Evolutionary conservation across 2,888 invertebrate species (phyloP).

Genomic region (Microctonus hyperodae): DNA sequence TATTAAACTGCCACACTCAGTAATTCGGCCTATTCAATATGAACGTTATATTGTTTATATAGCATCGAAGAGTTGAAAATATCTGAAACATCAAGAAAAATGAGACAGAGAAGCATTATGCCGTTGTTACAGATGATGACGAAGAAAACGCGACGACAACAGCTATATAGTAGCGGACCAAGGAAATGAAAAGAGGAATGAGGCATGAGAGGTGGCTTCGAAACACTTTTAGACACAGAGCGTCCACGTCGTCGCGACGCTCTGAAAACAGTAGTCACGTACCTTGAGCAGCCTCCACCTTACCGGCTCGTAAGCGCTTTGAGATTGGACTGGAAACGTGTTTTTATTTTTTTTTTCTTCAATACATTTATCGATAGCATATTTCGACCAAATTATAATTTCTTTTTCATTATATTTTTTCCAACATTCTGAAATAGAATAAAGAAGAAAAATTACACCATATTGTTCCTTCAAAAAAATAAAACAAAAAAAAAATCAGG

Average conservation of each 20-base stretch:
- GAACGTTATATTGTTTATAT: no score
- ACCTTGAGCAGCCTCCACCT: slow-evolving; percentile 61
- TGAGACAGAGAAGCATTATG: slow-evolving; percentile 17
- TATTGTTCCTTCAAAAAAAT: background rate
- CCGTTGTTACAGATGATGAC: slow-evolving; percentile 18
- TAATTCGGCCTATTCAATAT: background rate
- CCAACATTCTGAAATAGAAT: background rate
- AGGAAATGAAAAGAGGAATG: slow-evolving; percentile 35
- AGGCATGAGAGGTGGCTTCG: slow-evolving; percentile 45
- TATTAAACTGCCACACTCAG: background rate
- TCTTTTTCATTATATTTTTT: no score
- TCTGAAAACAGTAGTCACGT: slow-evolving; percentile 60
- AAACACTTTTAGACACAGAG: slow-evolving; percentile 61
- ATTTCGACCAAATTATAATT: background rate
- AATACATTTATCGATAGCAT: background rate
- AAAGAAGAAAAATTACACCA: background rate
- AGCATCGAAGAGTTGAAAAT: background rate
- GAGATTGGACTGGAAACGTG: slow-evolving; percentile 34
- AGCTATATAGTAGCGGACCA: slow-evolving; percentile 30
- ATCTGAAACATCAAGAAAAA: slow-evolving; percentile 7
- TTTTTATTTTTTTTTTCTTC: slow-evolving; percentile 9
- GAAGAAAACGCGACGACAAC: slow-evolving; percentile 35
- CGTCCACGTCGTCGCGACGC: slow-evolving; percentile 59
- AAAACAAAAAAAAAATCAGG: background rate
- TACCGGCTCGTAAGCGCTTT: slow-evolving; percentile 54